Conservation (phyloP, 1,140 invertebrate species). For the Lucilia sericata region DNA sequence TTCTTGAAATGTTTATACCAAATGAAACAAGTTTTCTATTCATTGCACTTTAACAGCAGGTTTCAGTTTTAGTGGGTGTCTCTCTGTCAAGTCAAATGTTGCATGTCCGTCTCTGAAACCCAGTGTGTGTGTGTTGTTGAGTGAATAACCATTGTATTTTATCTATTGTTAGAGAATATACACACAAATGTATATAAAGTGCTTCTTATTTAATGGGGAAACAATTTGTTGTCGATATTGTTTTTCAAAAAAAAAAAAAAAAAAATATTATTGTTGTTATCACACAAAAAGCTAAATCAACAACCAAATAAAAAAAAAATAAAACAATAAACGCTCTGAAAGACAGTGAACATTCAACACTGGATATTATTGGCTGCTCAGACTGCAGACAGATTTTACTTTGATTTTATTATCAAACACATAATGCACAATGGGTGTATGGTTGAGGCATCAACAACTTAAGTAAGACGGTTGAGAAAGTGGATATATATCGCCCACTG, state of each 20-base stretch:
- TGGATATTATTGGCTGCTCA: too few relatives aligned
- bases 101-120: not conserved
- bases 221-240: slow-evolving; percentile 23
- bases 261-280: too few relatives aligned
- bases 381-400: too few relatives aligned
- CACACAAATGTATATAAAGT: not conserved
- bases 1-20: slow-evolving; percentile 14
- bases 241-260: not conserved
- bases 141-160: not conserved
- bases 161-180: not conserved
- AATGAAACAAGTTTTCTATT: not conserved
- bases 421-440: too few relatives aligned
- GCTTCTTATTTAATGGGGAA: slow-evolving; percentile 6
- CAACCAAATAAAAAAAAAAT: too few relatives aligned
- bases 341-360: too few relatives aligned
- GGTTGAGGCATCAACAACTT: too few relatives aligned
- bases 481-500: too few relatives aligned
- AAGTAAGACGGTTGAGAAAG: too few relatives aligned
- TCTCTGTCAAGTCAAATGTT: not conserved
- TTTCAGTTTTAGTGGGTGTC: not conserved
- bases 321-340: too few relatives aligned
- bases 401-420: too few relatives aligned
- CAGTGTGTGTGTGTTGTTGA: not conserved
- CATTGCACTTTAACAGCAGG: slow-evolving; percentile 5
- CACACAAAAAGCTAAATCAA: too few relatives aligned